Percentiles rank a stretch among this genome's conserved stretches.
phyloP scores from a whole-genome alignment of 2,888 invertebrate species.

The Caenorhabditis doughertyi region DNA sequence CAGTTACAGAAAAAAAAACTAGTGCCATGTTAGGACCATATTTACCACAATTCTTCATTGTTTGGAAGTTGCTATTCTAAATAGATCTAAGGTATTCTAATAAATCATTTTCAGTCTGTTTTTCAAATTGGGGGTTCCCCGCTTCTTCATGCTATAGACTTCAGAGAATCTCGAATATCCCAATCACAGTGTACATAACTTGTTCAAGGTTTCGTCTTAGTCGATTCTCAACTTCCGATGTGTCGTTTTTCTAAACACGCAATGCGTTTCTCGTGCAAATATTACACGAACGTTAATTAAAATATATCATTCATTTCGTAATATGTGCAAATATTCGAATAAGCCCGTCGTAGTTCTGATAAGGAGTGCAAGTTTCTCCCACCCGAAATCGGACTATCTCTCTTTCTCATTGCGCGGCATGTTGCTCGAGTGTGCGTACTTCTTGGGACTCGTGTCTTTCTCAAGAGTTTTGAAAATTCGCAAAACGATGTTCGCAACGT shows the following conservation, averaged over 20 bases:
- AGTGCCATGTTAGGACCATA: too few species aligned
- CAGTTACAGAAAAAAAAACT: too few species aligned
- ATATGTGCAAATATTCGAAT: slow-evolving; percentile 37
- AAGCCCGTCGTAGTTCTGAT: slow-evolving; percentile 18
- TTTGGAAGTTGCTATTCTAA: too few species aligned
- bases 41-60: too few species aligned
- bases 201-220: background rate
- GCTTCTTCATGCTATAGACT: too few species aligned
- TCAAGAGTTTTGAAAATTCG: slow-evolving; percentile 56
- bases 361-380: slow-evolving; percentile 8
- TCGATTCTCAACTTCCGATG: slow-evolving; percentile 11
- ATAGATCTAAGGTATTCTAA: too few species aligned
- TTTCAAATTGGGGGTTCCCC: too few species aligned
- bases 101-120: too few species aligned
- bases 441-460: slow-evolving; percentile 54
- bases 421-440: slow-evolving; percentile 39
- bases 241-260: background rate
- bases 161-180: too few species aligned
- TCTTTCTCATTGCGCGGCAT: slow-evolving; percentile 15
- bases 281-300: slow-evolving; percentile 41
- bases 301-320: slow-evolving; percentile 39
- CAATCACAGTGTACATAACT: too few species aligned
- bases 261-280: slow-evolving; percentile 26
- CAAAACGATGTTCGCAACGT: slow-evolving; percentile 16
- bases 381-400: slow-evolving; percentile 15